These are phyloP conservation scores for Tachystola acroxantha DNA, from an alignment of 2,888 invertebrate species.

Conservation along the genomic window DNA sequence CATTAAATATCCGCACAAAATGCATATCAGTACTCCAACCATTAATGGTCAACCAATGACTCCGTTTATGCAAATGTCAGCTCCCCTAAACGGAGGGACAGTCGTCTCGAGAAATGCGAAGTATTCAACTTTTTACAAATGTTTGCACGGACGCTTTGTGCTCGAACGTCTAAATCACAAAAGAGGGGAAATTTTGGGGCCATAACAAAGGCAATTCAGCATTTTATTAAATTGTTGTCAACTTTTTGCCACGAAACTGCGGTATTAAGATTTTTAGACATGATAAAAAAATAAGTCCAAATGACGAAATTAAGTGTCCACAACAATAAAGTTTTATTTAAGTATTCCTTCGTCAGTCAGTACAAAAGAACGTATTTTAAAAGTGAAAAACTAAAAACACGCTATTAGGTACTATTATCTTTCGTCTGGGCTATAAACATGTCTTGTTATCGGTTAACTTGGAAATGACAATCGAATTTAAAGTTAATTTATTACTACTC, in stretches of 20 bases:
- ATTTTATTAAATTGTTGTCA: slow-evolving; percentile 61
- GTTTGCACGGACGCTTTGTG: slow-evolving; percentile 60
- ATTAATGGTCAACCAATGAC: slow-evolving; percentile 5
- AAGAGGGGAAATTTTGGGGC: slow-evolving; percentile 40
- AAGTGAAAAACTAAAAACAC: too few relatives aligned
- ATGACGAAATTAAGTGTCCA: slow-evolving; percentile 3
- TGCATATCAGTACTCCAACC: slow-evolving; percentile 7
- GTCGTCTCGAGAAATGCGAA: slow-evolving; percentile 34
- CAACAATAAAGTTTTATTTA: background rate
- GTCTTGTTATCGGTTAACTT: too few relatives aligned
- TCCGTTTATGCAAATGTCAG: slow-evolving; percentile 40
- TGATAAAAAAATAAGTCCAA: slow-evolving; percentile 4
- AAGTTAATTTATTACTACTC: too few relatives aligned
- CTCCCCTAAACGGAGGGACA: slow-evolving; percentile 30
- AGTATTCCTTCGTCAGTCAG: background rate
- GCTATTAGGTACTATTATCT: too few relatives aligned
- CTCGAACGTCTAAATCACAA: slow-evolving; percentile 47
- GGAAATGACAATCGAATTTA: too few relatives aligned
- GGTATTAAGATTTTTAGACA: slow-evolving; percentile 7
- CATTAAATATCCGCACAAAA: slow-evolving; percentile 9
- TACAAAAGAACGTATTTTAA: too few relatives aligned
- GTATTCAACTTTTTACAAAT: slow-evolving; percentile 57
- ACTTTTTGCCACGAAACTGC: slow-evolving; percentile 30
- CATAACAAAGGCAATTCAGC: slow-evolving; percentile 47
- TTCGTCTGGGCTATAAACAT: too few relatives aligned